A percentile compares a stretch with the other conserved stretches of the same genome.
Conservation (phyloP, 2,113 vertebrate species). For the Colaptes auratus region DNA sequence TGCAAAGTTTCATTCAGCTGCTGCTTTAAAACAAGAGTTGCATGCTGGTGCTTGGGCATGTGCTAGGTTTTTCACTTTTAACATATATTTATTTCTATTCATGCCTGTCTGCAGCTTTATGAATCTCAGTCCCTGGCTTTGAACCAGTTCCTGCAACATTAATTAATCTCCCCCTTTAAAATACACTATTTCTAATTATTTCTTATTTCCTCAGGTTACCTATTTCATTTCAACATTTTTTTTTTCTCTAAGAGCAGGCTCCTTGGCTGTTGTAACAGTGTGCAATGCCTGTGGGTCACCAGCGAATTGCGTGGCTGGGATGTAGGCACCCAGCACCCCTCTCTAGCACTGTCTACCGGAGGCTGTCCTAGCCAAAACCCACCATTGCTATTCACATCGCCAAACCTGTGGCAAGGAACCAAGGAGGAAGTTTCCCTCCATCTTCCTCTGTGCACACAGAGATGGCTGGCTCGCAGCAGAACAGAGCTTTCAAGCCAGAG, state of each 20-base stretch:
- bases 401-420: accelerated
- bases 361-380: neutral
- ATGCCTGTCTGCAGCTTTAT: neutral
- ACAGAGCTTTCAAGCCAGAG: neutral
- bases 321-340: neutral
- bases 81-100: neutral
- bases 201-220: neutral
- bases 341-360: accelerated
- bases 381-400: accelerated
- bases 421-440: neutral
- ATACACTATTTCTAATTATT: neutral
- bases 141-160: neutral
- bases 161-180: neutral
- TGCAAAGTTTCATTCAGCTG: accelerated
- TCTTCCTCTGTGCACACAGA: neutral
- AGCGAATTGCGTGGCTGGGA: neutral
- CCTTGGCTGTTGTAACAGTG: neutral
- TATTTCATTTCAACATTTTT: neutral
- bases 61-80: neutral
- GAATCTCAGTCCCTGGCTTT: neutral
- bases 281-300: neutral
- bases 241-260: neutral
- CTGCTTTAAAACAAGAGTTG: neutral
- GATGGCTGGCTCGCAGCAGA: neutral
- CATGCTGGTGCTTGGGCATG: neutral